phyloP scores from a whole-genome alignment of 2,113 vertebrate species.

The Tragulus kanchil region DNA sequence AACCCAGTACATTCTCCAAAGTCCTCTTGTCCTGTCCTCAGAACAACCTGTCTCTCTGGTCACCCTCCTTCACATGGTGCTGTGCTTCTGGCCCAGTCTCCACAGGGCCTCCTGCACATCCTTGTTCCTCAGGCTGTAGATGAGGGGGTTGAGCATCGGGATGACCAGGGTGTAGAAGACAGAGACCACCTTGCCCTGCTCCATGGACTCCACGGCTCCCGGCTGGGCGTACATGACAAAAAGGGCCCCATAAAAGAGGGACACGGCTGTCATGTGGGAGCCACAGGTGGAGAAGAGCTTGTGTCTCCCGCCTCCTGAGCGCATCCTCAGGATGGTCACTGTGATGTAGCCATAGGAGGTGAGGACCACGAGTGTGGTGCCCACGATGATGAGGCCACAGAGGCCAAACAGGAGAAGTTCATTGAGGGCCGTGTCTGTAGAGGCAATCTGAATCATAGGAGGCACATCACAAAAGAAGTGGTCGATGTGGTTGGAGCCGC shows the following conservation, averaged over 20 bases:
- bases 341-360: no score
- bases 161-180: no score
- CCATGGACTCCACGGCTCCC: no score
- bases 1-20: background rate
- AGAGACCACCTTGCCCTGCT: no score
- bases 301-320: background rate
- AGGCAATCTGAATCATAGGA: background rate
- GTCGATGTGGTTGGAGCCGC: background rate
- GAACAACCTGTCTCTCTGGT: background rate
- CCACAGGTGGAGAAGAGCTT: no score
- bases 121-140: no score
- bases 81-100: background rate
- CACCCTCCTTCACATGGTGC: fast-evolving
- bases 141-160: no score
- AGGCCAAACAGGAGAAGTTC: slow-evolving; percentile 9
- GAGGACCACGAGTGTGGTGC: background rate
- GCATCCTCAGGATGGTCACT: background rate
- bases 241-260: no score
- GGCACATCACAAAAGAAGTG: slow-evolving; percentile 51
- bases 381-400: slow-evolving; percentile 21
- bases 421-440: background rate
- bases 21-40: background rate
- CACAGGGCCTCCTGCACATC: no score
- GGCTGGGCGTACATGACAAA: no score
- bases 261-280: no score